Evolutionary conservation across 2,888 invertebrate species (phyloP), one percentile per base, ranked within the genome.

Genomic region (Cancer borealis): DNA sequence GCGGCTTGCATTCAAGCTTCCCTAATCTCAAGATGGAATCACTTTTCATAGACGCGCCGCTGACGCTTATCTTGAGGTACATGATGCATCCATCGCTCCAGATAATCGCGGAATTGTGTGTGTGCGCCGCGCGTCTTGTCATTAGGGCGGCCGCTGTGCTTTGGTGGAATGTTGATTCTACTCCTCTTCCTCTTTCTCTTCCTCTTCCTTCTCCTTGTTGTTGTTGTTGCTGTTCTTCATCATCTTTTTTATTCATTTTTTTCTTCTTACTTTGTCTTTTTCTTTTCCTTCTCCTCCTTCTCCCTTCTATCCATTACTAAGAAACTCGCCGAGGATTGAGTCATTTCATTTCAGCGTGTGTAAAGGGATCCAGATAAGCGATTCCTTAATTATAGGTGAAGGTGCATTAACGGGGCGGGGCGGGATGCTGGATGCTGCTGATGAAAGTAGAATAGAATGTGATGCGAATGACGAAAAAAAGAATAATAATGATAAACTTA

Each of bases 21-120:
- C n/a, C 66, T 66, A 66, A 66, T 66, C 66, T 66, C n/a, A n/a
- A 66, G 66, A 66, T n/a, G 66, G 21, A 66, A 21, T 6, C 66
- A 66, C n/a, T 21, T 66, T 14, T 21, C 66, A 66, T 66, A 66
- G 66, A 66, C 21, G 66, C n/a, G 21, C 66, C 66, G 66, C 66
- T n/a, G 66, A 66, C 66, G n/a, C 66, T 66, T 66, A 66, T n/a
- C 66, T 66, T 66, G 66, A 66, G 66, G 66, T n/a, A 66, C 66
- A 66, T 6, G 21, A 66, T 21, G 66, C 66, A 66, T 66, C 66
- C 66, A 66, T 66, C 66, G n/a, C 66, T n/a, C 66, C 66, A 66
- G n/a, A 66, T 66, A 66, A 66, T 66, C n/a, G 21, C 66, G 66
- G 21, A n/a, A 21, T 21, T n/a, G 66, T 66, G 66, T n/a, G 66